Percentiles rank a stretch among this genome's conserved stretches.
These are phyloP conservation scores for Melinopterus prodromus DNA, from an alignment of 2,888 invertebrate species.

Conservation along the genomic window DNA sequence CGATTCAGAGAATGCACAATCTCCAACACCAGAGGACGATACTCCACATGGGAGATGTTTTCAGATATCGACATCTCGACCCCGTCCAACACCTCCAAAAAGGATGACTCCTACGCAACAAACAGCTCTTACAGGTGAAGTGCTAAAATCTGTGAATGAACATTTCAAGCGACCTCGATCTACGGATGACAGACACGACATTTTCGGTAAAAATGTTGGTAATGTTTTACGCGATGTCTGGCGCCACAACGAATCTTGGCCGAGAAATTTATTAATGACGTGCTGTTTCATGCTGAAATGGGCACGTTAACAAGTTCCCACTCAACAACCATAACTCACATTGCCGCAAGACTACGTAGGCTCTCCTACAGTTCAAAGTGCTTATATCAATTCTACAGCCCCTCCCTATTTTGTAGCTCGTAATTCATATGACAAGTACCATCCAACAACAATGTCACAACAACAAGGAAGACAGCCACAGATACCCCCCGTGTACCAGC, in stretches of 20 bases:
- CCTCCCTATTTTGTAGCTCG: background rate
- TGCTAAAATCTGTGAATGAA: slow-evolving; percentile 21
- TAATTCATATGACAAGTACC: background rate
- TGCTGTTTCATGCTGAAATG: slow-evolving; percentile 36
- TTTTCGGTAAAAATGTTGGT: slow-evolving; percentile 27
- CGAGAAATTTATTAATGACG: slow-evolving; percentile 36
- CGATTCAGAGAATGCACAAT: background rate
- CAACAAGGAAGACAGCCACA: background rate
- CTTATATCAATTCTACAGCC: background rate
- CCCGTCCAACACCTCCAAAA: background rate
- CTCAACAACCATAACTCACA: background rate
- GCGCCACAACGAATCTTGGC: slow-evolving; percentile 30
- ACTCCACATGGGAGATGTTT: background rate
- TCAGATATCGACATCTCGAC: background rate
- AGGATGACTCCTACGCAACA: background rate
- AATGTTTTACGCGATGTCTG: slow-evolving; percentile 23
- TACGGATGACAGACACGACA: slow-evolving; percentile 24
- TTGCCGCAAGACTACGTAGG: background rate
- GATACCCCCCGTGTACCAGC: background rate
- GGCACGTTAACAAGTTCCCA: slow-evolving; percentile 29
- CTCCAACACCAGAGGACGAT: background rate
- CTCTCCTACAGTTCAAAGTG: background rate
- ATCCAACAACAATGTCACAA: slow-evolving; percentile 4
- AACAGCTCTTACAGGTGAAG: slow-evolving; percentile 21
- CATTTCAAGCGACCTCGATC: slow-evolving; percentile 28